Evolutionary conservation across 2,888 invertebrate genomes (phyloP), one percentile per base, ranked within the genome.

Genomic region (Epinotia demarniana): DNA sequence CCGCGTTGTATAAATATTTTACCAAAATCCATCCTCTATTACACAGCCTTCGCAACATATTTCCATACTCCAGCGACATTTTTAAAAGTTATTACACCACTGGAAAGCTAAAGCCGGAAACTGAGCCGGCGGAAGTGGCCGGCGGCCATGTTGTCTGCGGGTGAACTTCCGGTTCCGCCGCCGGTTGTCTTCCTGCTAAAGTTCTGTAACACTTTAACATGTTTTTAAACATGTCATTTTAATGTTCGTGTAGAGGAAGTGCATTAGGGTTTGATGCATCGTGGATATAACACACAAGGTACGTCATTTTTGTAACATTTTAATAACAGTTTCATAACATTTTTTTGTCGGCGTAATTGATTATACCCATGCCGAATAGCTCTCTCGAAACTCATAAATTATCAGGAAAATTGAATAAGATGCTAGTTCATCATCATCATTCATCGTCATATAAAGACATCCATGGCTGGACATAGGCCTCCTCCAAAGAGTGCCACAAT

Each of bases 121-220:
- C 79, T 79, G 79, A 72, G 79, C 78, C 76, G 78, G 80, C 86
- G 90, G 89, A 89, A 85, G 87, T 86, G 86, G 87, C 89, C 85
- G 86, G 86, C 88, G 86, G 89, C 89, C 90, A 90, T 90, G 89
- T 90, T 90, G 90, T 89, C 87, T 87, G 88, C 86, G 84, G 75
- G 71, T 71, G 75, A 75, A 88, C 87, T 87, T 90, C 89, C 90
- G 89, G 82, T 84, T 84, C 83, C 82, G 78, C 75, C 23, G 74
- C 39, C 75, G 75, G 71, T 75, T 71, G 75, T 75, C 75, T 75
- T 75, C 75, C 75, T 70, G 63, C 73, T 75, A 71, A 75, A 75
- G 71, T 75, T 75, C 57, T 75, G 70, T 63, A 57, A 69, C 69
- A 75, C 71, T 75, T 70, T 75, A 75, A 53, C 71, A 71, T 75